Base-by-base conservation (phyloP, 92 coral and sea anemone species). In the Desmophyllum pertusum region DNA sequence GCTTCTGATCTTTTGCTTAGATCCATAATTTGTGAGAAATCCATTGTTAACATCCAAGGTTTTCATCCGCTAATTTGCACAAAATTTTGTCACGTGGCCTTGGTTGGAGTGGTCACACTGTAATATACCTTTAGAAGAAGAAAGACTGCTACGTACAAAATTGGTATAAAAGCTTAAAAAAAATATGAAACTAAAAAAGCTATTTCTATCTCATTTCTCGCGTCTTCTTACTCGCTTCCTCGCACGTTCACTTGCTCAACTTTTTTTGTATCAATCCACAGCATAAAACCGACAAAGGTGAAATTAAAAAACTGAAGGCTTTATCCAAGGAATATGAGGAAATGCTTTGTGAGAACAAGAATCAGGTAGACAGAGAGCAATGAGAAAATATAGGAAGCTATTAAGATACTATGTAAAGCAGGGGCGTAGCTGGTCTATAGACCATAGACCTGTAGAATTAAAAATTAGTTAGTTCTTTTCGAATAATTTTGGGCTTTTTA, bases 291-390 rank as follows among this genome's bases (percentile, higher is more conserved):
- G 79, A 53, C 86, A 82, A 92, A 75, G 96, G 92, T 15, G 98
- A 94, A 67, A 85, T 94, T 74, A 89, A 87, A 81, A 97, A 85
- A 75, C 81, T 90, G 65, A 90, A 92, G 46, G 92, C 85, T 21
- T 90, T 95, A 66, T 78, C 89, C 67, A 70, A 72, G 42, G 92
- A 96, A 57, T 96, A 96, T 66, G 98, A 94, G 50, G 86, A 46
- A 40, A 90, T 92, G 79, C 85, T 96, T 50, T 89, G 87, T 5
- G 94, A 88, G 31, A 88, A 84, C 81, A 85, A 70, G 68, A 80
- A 76, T 48, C 92, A 92, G 92, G 92, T 86, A 75, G 70, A 81
- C 52, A 84, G 69, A 46, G 36, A 29, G 21, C 11, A 7, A 1
- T 9, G 3, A n/a, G 68, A 33, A 70, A 19, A n/a, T 23, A n/a